Evolutionary conservation across 92 coral and sea anemone genomes (phyloP).

Genomic region (Umimayanthus kanabou): DNA sequence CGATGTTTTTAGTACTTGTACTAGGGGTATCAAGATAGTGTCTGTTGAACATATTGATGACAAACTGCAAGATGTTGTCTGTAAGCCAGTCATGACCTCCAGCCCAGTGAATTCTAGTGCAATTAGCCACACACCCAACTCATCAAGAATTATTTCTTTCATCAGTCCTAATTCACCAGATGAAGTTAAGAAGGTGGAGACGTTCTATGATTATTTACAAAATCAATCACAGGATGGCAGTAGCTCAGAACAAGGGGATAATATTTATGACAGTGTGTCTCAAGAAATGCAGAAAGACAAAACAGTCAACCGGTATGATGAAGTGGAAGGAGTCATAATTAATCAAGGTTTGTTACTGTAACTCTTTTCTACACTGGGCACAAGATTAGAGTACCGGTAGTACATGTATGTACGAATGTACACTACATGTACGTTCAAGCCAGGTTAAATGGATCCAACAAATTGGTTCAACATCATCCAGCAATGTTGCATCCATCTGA

Average conservation of each 20-base stretch:
- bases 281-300: neutral
- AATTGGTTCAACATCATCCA: no score
- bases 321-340: slow-evolving; percentile 30
- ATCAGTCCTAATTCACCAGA: slow-evolving; percentile 30
- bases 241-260: neutral
- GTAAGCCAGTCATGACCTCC: slow-evolving; percentile 79
- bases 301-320: slow-evolving; percentile 4
- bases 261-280: slow-evolving; percentile 22
- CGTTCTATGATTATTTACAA: slow-evolving; percentile 76
- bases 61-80: slow-evolving; percentile 65
- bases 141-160: slow-evolving; percentile 38
- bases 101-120: slow-evolving; percentile 54
- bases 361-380: no score
- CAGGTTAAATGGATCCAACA: no score
- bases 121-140: slow-evolving; percentile 1
- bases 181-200: slow-evolving; percentile 47
- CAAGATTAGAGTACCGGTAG: no score
- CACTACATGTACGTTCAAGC: no score
- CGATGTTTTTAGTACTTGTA: neutral
- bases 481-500: no score
- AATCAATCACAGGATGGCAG: neutral
- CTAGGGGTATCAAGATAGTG: neutral
- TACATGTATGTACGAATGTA: no score
- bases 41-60: slow-evolving; percentile 37
- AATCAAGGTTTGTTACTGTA: slow-evolving; percentile 26